A percentile compares a stretch with the other conserved stretches of the same genome.
Conservation (phyloP, 2,888 invertebrate species). For the Leptopilina myrica region DNA sequence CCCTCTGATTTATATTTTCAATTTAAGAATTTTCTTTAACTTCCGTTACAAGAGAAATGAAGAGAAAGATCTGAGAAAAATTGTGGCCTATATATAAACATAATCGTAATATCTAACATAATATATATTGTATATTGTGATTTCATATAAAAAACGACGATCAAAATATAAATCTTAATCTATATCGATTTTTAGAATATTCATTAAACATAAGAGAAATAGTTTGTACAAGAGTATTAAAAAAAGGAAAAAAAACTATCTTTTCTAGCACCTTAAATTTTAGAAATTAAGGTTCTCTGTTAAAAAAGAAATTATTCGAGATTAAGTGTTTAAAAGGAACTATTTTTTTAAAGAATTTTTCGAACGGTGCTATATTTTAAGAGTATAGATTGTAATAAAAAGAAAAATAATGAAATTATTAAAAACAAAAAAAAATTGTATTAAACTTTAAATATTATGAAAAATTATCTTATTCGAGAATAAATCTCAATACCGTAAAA, state of each 20-base stretch:
- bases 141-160: background rate
- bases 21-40: background rate
- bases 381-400: background rate
- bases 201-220: conserved; percentile 14
- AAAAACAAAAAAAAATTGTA: background rate
- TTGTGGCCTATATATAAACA: conserved; percentile 36
- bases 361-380: conserved; percentile 16
- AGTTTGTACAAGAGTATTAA: conserved; percentile 7
- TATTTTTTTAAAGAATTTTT: conserved; percentile 24
- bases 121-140: conserved; percentile 2
- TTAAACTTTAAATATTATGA: background rate
- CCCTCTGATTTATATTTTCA: background rate
- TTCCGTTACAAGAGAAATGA: background rate
- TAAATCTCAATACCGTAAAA: background rate
- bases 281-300: background rate
- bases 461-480: background rate
- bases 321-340: background rate
- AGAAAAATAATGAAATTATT: background rate
- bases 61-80: conserved; percentile 30
- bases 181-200: background rate
- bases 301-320: background rate
- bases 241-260: conserved; percentile 21
- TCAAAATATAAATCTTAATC: conserved; percentile 25
- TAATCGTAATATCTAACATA: conserved; percentile 18
- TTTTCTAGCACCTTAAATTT: conserved; percentile 21